Base-by-base conservation (phyloP, 2,797 vertebrate genomes). In the Distichodus sexfasciatus region DNA sequence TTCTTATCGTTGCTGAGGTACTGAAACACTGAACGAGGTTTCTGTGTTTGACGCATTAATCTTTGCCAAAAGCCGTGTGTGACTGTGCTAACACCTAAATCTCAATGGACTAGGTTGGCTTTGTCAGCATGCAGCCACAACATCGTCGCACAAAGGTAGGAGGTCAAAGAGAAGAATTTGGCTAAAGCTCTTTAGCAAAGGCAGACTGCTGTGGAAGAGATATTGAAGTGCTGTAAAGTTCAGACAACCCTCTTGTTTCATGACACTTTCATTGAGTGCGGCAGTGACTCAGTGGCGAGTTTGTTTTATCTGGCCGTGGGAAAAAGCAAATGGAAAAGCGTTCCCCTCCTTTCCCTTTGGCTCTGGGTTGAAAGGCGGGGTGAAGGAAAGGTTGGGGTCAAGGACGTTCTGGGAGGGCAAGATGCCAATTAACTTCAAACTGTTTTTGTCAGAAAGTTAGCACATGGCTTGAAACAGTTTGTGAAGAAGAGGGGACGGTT, bases 271-370 rank as follows among this genome's bases (percentile, higher is more conserved):
- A 48, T 67, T 33, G 61, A 68, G 26, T 61, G 66, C 10, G 6
- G 35, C 53, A 66, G 69, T 77, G 69, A 61, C 33, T 80, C 77
- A 76, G 11, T 66, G 26, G 74, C 17, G 53, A 69, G 59, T 65
- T 74, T 66, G 72, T 62, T 81, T 76, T 75, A 35, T 85, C 68
- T 79, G 67, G 82, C 55, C 41, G 70, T 89, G 87, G 85, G 86
- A 89, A 87, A 83, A 76, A 64, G 43, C 54, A 23, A 78, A 74
- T 73, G 74, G 74, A 60, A 82, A 86, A 79, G 47, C 69, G 4
- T 82, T 85, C 85, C 84, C 82, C 76, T 83, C 76, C 67, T 35
- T 75, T 78, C 72, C 83, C 64, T 73, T 81, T 72, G 74, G 76
- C 28, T 61, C 51, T 48, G 62, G 51, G 36, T 41, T 57, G 68